Base-by-base conservation (phyloP, 2,888 invertebrate genomes). In the Lagria hirta region DNA sequence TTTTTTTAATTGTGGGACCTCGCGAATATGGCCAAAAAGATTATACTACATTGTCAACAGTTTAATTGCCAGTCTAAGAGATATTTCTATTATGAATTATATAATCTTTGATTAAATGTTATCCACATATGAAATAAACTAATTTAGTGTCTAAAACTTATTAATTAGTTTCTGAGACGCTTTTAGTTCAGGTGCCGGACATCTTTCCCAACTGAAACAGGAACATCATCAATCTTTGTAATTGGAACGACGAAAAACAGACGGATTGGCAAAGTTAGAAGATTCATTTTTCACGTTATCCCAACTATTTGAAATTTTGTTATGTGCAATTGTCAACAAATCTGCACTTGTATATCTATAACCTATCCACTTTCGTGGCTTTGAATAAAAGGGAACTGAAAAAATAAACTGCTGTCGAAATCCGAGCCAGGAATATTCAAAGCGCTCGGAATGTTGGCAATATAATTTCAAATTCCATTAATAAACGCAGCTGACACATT, bases 401-500 rank as follows among this genome's bases (percentile, higher is more conserved):
- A n/a, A 37, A 37, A 37, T 27, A 28, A 37, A 28, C 28, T 28
- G 27, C 28, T 37, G 36, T 36, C 28, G 27, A 17, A 16, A 24
- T 35, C 18, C 17, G 24, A 24, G 10, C 16, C 34, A 24, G 11
- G 6, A 15, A 34, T 29, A 17, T 29, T 16, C 29, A n/a, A 27
- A 36, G 34, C 26, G 27, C 3, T 27, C 20, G 37, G 28, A 37
- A 35, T 35, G 35, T 26, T 15, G 16, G 28, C 21, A 28, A 37
- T 37, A 37, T 22, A 27, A 37, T 36, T 44, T 37, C 43, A 30
- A 41, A 46, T 34, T 43, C 30, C 43, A 16, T 36, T 41, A 38
- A 41, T 35, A 36, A 27, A 14, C 16, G 17, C 10, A 18, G 5
- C 35, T 17, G 35, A 35, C 35, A 35, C 35, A 24, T 24, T 35